A percentile compares a stretch with the other conserved stretches of the same genome.
These are phyloP conservation scores for Microcebus griseorufus DNA, from an alignment of 2,113 vertebrate genomes.

Conservation along the genomic window DNA sequence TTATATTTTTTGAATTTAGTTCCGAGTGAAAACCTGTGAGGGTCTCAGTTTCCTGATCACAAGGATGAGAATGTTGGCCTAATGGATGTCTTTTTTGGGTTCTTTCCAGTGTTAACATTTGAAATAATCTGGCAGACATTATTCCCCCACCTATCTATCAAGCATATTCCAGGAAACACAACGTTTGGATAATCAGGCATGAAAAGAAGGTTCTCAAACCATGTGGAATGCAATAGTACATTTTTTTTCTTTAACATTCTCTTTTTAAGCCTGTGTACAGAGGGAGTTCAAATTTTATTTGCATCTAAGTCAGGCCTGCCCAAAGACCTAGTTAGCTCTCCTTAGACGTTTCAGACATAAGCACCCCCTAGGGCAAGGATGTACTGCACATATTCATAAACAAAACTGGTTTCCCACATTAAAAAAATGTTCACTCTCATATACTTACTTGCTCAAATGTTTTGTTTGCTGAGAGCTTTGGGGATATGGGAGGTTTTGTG, in stretches of 20 bases:
- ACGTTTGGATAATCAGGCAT: not conserved
- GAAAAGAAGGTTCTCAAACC: not conserved
- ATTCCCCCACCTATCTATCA: not conserved
- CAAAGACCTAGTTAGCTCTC: not conserved
- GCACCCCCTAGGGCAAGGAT: not conserved
- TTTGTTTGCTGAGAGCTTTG: not conserved
- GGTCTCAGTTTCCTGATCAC: not conserved
- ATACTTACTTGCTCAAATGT: not conserved
- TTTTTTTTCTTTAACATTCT: not conserved
- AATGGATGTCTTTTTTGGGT: not conserved
- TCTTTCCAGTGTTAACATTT: not conserved
- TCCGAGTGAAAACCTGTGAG: not conserved
- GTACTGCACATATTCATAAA: not conserved
- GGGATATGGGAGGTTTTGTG: not conserved
- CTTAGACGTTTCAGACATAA: not conserved
- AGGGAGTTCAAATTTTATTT: conserved; percentile 10
- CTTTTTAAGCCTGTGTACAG: not conserved
- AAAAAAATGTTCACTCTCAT: conserved; percentile 1
- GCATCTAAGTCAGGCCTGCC: not conserved
- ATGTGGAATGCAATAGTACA: not conserved
- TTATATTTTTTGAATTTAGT: conserved; percentile 11
- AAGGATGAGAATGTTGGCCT: not conserved
- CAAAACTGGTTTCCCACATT: not conserved
- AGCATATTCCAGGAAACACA: conserved; percentile 24
- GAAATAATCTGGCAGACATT: not conserved